These are phyloP conservation scores for Lathronympha strigana DNA, from an alignment of 2,888 invertebrate species.

Conservation along the genomic window DNA sequence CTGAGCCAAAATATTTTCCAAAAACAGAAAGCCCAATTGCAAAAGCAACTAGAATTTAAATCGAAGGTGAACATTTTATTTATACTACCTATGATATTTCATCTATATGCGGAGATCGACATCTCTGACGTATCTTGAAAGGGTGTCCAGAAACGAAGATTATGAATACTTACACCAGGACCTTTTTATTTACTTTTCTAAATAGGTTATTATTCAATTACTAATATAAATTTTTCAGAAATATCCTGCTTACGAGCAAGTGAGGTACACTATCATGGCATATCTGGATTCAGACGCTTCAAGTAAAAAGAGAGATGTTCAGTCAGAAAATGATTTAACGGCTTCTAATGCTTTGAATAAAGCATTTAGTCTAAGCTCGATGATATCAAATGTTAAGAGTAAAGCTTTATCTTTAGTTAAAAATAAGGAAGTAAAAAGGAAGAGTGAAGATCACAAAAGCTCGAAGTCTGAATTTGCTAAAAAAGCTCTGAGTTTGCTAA, in stretches of 20 bases:
- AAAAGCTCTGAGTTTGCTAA: slow-evolving; percentile 63
- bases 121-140: too few species aligned
- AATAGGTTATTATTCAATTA: neutral
- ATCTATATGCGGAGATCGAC: too few species aligned
- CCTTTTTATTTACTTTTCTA: too few species aligned
- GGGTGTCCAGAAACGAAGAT: too few species aligned
- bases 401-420: slow-evolving; percentile 81
- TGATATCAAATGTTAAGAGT: slow-evolving; percentile 81
- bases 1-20: slow-evolving; percentile 82
- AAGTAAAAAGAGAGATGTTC: slow-evolving; percentile 51
- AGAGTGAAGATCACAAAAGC: slow-evolving; percentile 55
- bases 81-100: too few species aligned
- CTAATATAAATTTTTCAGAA: slow-evolving; percentile 69
- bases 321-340: slow-evolving; percentile 57
- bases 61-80: slow-evolving; percentile 82
- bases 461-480: slow-evolving; percentile 60
- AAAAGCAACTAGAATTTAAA: slow-evolving; percentile 82
- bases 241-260: slow-evolving; percentile 74
- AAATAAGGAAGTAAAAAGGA: slow-evolving; percentile 60
- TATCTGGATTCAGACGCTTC: slow-evolving; percentile 70
- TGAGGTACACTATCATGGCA: slow-evolving; percentile 73
- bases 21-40: slow-evolving; percentile 83
- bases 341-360: slow-evolving; percentile 63
- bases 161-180: too few species aligned
- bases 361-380: slow-evolving; percentile 69